phyloP scores from a whole-genome alignment of 2,797 vertebrate genomes.

The Sebastes itinus region DNA sequence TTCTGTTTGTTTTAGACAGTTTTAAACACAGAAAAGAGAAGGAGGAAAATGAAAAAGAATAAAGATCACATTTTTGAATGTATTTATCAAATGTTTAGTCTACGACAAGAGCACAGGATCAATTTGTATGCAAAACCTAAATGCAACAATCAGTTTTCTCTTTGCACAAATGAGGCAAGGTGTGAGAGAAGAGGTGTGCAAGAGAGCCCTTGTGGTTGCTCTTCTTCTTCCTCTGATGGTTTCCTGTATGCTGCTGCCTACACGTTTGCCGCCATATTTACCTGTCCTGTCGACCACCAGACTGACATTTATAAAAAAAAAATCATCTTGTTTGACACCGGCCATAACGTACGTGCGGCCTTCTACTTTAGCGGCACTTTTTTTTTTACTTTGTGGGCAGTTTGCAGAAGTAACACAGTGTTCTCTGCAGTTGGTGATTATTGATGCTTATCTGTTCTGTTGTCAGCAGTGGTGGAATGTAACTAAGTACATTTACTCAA shows the following conservation, averaged over 20 bases:
- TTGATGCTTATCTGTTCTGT: not conserved
- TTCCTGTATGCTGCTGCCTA: slow-evolving; percentile 71
- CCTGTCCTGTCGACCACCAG: slow-evolving; percentile 69
- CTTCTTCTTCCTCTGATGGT: slow-evolving; percentile 66
- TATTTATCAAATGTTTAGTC: not conserved
- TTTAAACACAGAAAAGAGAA: not conserved
- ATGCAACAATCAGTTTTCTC: slow-evolving; percentile 43
- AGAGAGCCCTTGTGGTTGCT: slow-evolving; percentile 59
- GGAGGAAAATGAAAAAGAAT: not conserved
- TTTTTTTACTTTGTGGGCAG: not conserved
- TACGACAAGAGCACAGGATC: not conserved
- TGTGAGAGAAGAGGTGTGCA: slow-evolving; percentile 67
- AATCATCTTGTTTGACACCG: slow-evolving; percentile 4
- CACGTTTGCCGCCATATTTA: slow-evolving; percentile 62
- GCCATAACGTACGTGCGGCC: not conserved
- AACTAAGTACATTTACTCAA: no score
- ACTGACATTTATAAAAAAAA: slow-evolving; percentile 21
- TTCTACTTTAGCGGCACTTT: not conserved
- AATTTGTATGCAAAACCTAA: not conserved
- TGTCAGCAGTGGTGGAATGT: no score
- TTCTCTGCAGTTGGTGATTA: not conserved
- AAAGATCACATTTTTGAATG: not conserved
- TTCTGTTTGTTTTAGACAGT: not conserved
- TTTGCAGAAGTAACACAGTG: not conserved
- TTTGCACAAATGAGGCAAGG: slow-evolving; percentile 59